phyloP scores from a whole-genome alignment of 2,888 invertebrate genomes.

The Cremastobaeus sp. region DNA sequence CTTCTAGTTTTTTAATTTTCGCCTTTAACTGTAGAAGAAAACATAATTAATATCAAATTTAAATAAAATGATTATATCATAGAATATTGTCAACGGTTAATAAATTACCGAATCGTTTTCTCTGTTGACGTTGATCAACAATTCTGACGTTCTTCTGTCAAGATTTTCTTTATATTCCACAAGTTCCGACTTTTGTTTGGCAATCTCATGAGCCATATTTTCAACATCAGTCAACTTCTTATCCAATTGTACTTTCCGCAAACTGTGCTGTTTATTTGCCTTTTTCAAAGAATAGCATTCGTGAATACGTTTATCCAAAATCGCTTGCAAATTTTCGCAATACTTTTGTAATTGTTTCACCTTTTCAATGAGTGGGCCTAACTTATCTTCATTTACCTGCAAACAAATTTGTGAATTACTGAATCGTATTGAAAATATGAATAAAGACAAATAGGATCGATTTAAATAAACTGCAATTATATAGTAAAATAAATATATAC shows the following conservation, averaged over 20 bases:
- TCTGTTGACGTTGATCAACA: conserved; percentile 69
- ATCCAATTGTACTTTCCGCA: conserved; percentile 81
- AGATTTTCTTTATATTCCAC: conserved; percentile 71
- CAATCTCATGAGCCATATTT: conserved; percentile 78
- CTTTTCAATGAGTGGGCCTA: conserved; percentile 67
- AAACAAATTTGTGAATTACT: conserved; percentile 31
- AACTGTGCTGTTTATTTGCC: conserved; percentile 80
- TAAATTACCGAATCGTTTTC: conserved; percentile 73
- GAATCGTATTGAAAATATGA: not conserved
- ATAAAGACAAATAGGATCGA: not conserved
- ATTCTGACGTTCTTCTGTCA: conserved; percentile 70
- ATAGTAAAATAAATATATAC: conserved; percentile 41
- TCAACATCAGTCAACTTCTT: conserved; percentile 79
- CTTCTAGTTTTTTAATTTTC: conserved; percentile 68
- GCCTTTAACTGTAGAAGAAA: conserved; percentile 29
- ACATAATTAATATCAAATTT: not conserved
- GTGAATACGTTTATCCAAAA: conserved; percentile 75
- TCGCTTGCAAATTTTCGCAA: conserved; percentile 72
- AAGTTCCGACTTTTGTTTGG: conserved; percentile 75
- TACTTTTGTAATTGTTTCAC: conserved; percentile 69
- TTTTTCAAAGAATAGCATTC: conserved; percentile 78
- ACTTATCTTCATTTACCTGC: conserved; percentile 69
- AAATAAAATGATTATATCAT: not conserved
- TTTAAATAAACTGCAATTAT: not conserved
- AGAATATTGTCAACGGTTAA: too few relatives aligned